phyloP scores from a whole-genome alignment of 2,888 invertebrate species.

The Spodoptera picta region DNA sequence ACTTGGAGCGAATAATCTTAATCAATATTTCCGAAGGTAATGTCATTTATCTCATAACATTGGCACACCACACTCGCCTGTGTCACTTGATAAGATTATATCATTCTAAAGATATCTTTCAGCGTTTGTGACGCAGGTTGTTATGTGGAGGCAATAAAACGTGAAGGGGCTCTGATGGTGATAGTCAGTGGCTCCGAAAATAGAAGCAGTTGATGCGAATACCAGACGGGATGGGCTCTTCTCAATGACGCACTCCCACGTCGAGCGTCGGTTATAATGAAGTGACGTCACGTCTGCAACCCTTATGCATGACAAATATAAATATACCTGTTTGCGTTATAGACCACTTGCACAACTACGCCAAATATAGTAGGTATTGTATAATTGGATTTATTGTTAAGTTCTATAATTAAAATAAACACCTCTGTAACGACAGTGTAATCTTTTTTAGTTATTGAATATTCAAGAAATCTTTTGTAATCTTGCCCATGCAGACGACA shows the following conservation, averaged over 20 bases:
- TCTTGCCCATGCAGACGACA: conserved; percentile 17
- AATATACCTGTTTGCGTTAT: neutral
- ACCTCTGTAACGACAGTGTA: too few species aligned
- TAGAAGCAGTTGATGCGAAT: conserved; percentile 43
- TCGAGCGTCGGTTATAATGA: conserved; percentile 18
- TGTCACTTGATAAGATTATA: conserved; percentile 33
- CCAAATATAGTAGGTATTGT: too few species aligned
- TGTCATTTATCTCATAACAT: conserved; percentile 39
- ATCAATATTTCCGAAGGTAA: conserved; percentile 8
- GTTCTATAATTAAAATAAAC: too few species aligned
- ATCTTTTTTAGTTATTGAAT: conserved; percentile 3
- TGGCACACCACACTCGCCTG: conserved; percentile 33
- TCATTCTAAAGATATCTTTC: conserved; percentile 19
- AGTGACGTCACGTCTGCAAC: conserved; percentile 37
- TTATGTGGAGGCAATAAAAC: conserved; percentile 41
- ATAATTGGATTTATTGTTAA: too few species aligned
- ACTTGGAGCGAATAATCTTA: conserved; percentile 1
- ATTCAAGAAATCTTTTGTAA: conserved; percentile 12
- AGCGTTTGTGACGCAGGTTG: conserved; percentile 33
- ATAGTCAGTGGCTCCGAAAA: conserved; percentile 38
- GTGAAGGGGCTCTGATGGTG: conserved; percentile 24
- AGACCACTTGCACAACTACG: too few species aligned
- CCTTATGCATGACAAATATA: conserved; percentile 8
- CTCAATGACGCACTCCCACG: conserved; percentile 45
- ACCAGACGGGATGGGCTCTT: conserved; percentile 25